These are phyloP conservation scores for Malacoctenus gilli DNA, from an alignment of 2,797 vertebrate genomes.

Conservation along the genomic window DNA sequence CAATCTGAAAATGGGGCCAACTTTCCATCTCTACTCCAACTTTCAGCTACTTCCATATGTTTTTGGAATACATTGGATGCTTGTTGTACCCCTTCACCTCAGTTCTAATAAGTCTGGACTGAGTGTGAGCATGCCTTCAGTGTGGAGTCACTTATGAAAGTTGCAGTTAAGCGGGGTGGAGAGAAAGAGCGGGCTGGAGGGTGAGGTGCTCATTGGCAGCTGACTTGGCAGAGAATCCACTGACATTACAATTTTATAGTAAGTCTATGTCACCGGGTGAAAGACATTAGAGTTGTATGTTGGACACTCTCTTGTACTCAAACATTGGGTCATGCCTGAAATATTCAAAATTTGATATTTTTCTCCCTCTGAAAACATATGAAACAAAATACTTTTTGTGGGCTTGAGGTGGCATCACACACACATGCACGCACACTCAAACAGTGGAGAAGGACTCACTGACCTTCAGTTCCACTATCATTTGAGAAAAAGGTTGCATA, in stretches of 20 bases:
- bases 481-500: constrained; percentile 33
- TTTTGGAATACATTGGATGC: constrained; percentile 56
- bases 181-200: constrained; percentile 30
- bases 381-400: constrained; percentile 21
- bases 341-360: constrained; percentile 30
- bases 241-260: constrained; percentile 41
- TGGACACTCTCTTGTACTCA: not conserved
- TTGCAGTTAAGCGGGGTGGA: constrained; percentile 14
- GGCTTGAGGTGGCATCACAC: not conserved
- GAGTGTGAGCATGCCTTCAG: constrained; percentile 21
- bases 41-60: too few relatives aligned
- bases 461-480: constrained; percentile 41
- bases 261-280: constrained; percentile 8
- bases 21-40: constrained; percentile 51
- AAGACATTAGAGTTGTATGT: too few relatives aligned
- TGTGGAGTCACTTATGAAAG: constrained; percentile 13
- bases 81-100: constrained; percentile 72
- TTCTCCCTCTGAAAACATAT: constrained; percentile 41
- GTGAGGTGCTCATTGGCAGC: constrained; percentile 29
- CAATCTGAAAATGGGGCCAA: too few relatives aligned
- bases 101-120: constrained; percentile 41
- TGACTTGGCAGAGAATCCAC: constrained; percentile 38
- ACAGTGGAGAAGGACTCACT: constrained; percentile 3
- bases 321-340: not conserved
- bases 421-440: not conserved